Percentiles rank a stretch among this genome's conserved stretches.
Evolutionary conservation across 2,113 vertebrate genomes (phyloP).

Genomic region (Tenebrosternarchus preto): DNA sequence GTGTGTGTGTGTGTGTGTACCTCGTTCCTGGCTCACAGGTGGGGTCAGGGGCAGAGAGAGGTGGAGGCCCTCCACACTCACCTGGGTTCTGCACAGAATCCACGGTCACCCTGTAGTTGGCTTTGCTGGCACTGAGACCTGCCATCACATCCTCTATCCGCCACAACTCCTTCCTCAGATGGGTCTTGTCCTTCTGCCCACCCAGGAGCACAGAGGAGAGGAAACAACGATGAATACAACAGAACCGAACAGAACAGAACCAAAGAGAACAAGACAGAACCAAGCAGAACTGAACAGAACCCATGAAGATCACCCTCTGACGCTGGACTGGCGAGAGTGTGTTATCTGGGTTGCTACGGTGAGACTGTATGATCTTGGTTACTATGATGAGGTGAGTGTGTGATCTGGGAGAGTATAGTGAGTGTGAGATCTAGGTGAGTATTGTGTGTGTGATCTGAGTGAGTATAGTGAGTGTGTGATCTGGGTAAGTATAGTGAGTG

Average conservation of each 20-base stretch:
- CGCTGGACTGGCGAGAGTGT: too few relatives aligned
- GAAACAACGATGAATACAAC: neutral
- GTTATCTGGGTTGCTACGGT: too few relatives aligned
- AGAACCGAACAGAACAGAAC: neutral
- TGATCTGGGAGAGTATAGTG: too few relatives aligned
- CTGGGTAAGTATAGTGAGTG: too few relatives aligned
- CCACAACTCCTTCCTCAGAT: constrained; percentile 96
- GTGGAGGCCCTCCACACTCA: constrained; percentile 69
- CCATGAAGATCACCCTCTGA: too few relatives aligned
- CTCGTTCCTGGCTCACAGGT: constrained; percentile 38
- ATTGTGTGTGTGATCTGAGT: too few relatives aligned
- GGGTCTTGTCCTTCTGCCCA: constrained; percentile 82
- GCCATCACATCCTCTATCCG: constrained; percentile 94
- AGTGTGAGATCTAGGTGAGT: too few relatives aligned
- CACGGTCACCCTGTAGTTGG: constrained; percentile 90
- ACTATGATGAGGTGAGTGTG: too few relatives aligned
- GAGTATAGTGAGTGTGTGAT: too few relatives aligned
- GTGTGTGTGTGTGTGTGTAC: constrained; percentile 18
- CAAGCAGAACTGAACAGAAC: too few relatives aligned
- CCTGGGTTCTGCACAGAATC: constrained; percentile 96
- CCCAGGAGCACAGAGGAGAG: neutral
- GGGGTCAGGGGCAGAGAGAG: constrained; percentile 17
- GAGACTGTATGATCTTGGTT: too few relatives aligned
- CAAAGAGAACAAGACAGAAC: neutral
- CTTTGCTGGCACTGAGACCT: constrained; percentile 92